phyloP scores from a whole-genome alignment of 2,797 vertebrate species.

The Xenentodon cancila region DNA sequence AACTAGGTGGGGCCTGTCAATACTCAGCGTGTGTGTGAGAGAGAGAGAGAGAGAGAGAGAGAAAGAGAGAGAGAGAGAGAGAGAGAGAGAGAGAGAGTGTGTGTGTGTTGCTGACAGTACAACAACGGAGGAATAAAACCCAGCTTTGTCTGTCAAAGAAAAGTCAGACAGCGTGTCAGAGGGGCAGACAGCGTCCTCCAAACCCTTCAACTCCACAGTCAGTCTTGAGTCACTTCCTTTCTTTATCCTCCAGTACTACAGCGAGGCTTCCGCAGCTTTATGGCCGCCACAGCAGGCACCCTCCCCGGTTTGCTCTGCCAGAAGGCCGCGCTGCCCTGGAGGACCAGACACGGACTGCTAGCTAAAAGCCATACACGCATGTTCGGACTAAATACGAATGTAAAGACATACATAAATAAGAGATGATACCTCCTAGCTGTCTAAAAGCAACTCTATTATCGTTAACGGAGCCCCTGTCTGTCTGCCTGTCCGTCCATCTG shows the following conservation, averaged over 20 bases:
- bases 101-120: conserved; percentile 52
- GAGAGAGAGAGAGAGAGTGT: neutral
- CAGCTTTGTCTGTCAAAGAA: conserved; percentile 29
- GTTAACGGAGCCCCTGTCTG: conserved; percentile 32
- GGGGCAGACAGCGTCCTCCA: conserved; percentile 14
- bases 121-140: conserved; percentile 47
- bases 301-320: conserved; percentile 24
- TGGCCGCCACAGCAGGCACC: conserved; percentile 36
- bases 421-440: conserved; percentile 28
- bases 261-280: conserved; percentile 45
- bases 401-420: conserved; percentile 11
- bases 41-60: conserved; percentile 10
- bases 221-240: conserved; percentile 43
- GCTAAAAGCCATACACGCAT: neutral
- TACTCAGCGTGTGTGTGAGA: conserved; percentile 30
- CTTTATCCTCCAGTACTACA: conserved; percentile 27
- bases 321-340: conserved; percentile 50
- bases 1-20: conserved; percentile 75
- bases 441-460: neutral
- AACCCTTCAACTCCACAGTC: conserved; percentile 37
- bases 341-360: conserved; percentile 5
- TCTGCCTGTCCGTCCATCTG: conserved; percentile 43
- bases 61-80: conserved; percentile 4
- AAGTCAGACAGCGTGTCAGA: neutral
- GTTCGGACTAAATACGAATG: conserved; percentile 3